Percentiles rank a stretch among this genome's conserved stretches.
These are phyloP conservation scores for Dascyllus trimaculatus DNA, from an alignment of 2,113 vertebrate species.

Conservation along the genomic window DNA sequence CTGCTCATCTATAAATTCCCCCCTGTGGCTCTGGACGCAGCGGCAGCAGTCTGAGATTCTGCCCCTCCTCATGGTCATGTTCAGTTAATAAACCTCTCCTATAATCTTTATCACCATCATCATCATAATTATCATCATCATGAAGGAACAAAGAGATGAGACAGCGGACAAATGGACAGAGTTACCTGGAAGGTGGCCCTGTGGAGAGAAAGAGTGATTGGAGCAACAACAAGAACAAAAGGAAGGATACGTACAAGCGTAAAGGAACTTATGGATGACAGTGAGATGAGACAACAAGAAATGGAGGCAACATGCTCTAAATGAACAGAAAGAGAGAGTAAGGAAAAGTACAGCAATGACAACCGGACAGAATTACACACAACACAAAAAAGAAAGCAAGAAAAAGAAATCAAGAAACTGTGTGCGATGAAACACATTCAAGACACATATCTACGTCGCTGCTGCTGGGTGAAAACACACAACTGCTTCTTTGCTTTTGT, in stretches of 20 bases:
- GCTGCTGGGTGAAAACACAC: conserved; percentile 65
- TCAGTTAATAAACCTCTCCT: conserved; percentile 25
- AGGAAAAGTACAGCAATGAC: neutral
- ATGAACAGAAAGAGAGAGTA: conserved; percentile 11
- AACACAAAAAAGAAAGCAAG: conserved; percentile 7
- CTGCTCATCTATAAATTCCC: conserved; percentile 78
- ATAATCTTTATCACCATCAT: conserved; percentile 50
- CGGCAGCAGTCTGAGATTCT: conserved; percentile 63
- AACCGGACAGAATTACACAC: conserved; percentile 1
- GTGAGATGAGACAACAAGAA: conserved; percentile 35
- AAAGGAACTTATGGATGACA: conserved; percentile 11
- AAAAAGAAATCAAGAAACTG: conserved; percentile 27
- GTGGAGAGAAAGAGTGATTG: conserved; percentile 66
- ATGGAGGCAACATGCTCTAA: conserved; percentile 44
- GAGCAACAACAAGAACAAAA: conserved; percentile 44
- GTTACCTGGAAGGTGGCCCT: conserved; percentile 81
- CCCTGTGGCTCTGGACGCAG: conserved; percentile 58
- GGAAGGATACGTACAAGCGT: conserved; percentile 14
- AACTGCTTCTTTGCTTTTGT: conserved; percentile 4
- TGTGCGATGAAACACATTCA: conserved; percentile 48
- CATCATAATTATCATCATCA: conserved; percentile 52
- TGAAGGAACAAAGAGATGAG: conserved; percentile 49
- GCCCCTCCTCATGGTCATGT: conserved; percentile 62
- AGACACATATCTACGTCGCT: conserved; percentile 41
- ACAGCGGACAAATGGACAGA: conserved; percentile 69